Evolutionary conservation across 2,888 invertebrate genomes (phyloP), one percentile per base, ranked within the genome.

Genomic region (Clostera curtula): DNA sequence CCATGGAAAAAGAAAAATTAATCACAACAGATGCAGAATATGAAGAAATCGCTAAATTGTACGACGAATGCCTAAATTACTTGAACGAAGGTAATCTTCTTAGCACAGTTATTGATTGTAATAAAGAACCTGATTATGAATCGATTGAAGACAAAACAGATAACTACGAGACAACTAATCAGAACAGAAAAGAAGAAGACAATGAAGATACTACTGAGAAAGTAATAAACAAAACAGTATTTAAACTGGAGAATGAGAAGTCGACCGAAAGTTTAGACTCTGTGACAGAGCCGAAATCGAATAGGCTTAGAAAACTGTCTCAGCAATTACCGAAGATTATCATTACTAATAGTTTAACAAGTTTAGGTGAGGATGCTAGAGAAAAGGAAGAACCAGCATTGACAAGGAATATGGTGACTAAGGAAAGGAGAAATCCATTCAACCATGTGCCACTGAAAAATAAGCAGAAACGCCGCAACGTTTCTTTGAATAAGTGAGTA

Each of bases 261-360:
- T 57, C 60, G 0, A 56, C 43, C 11, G 68, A 64, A 34, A 74
- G 71, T 29, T 29, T 63, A 0, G 54, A 54, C 25, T 68, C 70
- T 1, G 22, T 57, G 1, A 39, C 58, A 2, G 70, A 73, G 11
- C 33, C 53, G 0, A 66, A 62, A 35, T 76, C 80, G 0, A 68
- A 69, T 8, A 60, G 82, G 28, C 40, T 82, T 5, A 56, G 79
- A 12, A 74, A 59, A 34, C 24, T 82, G 1, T 83, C 82, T 0
- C 63, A 68, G 26, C 74, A 75, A 18, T 31, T 82, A 4, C 82
- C 82, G 0, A 82, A 70, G 39, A 83, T 83, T 2, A 67, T 80
- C 1, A 76, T 83, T 15, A 82, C 82, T 0, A 68, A 77, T 24
- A 80, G 80, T 31, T 68, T 58, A 18, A 62, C 65, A 0, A 79